A percentile compares a stretch with the other conserved stretches of the same genome.
phyloP scores from a whole-genome alignment of 2,888 invertebrate species.

The Eristalis arbustorum region DNA sequence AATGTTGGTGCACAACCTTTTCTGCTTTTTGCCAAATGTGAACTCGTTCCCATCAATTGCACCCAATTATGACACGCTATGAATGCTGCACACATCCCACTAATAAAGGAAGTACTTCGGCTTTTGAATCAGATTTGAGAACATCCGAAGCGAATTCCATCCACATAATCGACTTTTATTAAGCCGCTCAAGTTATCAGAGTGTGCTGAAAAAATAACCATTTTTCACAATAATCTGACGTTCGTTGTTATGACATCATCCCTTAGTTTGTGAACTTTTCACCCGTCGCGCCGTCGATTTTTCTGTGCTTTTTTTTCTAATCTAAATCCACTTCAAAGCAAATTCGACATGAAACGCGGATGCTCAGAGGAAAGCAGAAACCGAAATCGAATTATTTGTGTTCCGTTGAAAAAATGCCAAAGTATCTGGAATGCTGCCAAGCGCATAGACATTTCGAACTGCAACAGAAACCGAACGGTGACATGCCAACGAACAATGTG shows the following conservation, averaged over 20 bases:
- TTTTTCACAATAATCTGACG: conserved; percentile 48
- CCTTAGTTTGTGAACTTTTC: conserved; percentile 34
- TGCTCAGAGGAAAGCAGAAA: neutral
- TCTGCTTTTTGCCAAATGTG: neutral
- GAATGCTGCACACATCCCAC: neutral
- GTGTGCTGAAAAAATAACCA: conserved; percentile 29
- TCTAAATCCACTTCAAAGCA: conserved; percentile 34
- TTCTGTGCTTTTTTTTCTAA: neutral
- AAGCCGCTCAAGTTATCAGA: conserved; percentile 28
- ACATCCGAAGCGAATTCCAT: conserved; percentile 12
- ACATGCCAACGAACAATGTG: conserved; percentile 55
- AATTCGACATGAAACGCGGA: conserved; percentile 28
- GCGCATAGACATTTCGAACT: conserved; percentile 26
- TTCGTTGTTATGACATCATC: conserved; percentile 45
- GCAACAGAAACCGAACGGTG: conserved; percentile 35
- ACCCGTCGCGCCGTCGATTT: neutral
- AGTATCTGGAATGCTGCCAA: conserved; percentile 59
- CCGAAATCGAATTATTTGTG: conserved; percentile 59
- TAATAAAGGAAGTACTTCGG: neutral
- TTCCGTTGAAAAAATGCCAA: conserved; percentile 60
- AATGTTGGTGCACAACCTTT: too few relatives aligned
- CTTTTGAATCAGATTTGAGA: neutral
- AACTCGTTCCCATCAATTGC: neutral
- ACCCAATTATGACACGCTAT: neutral
- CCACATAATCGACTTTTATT: conserved; percentile 43